Base-by-base conservation (phyloP, 1,140 invertebrate species). In the Formica selysi region DNA sequence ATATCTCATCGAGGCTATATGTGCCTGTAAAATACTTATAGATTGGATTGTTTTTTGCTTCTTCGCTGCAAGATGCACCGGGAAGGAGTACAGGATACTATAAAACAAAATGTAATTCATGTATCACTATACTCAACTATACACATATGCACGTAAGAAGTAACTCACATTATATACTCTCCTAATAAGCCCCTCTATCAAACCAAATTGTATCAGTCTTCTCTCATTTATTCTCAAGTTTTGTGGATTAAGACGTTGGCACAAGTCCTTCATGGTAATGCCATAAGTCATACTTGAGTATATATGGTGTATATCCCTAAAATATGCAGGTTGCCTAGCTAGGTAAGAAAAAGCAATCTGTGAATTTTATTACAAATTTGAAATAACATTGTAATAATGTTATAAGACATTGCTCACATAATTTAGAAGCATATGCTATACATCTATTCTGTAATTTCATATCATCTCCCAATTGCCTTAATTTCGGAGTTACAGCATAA, bases 131-230 rank as follows among this genome's bases (percentile, higher is more conserved):
- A 79, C 44, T 22, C 19, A 16, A 19, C 26, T 29, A 29, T n/a
- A 19, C 6, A 10, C 8, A 19, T 48, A 44, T 48, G 8, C 4
- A 26, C 11, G 1, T n/a, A 48, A 38, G 11, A 48, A 38, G 16
- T 19, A 64, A 86, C 64, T 51, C 89, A 96, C 97, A 93, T 98
- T 98, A 86, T 98, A 97, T 7, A 99, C 96, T 89, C 98, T 96
- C 61, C 98, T 96, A 83, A 99, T 97, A 19, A 99, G 95, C 0
- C 97, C 97, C 93, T 99, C 97, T 76, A 99, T 96, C 51, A 99
- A 94, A 1, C 98, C 98, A 96, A 99, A 99, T 91, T 98, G 97
- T 0, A 99, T 96, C n/a, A 99, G 96, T 90, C 97, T 97, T n/a
- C 98, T 95, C 89, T 98, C 97, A 91, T 98, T 97, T 83, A 98